Conservation (phyloP, 2,113 vertebrate genomes). For the Romanogobio albipinnatus region DNA sequence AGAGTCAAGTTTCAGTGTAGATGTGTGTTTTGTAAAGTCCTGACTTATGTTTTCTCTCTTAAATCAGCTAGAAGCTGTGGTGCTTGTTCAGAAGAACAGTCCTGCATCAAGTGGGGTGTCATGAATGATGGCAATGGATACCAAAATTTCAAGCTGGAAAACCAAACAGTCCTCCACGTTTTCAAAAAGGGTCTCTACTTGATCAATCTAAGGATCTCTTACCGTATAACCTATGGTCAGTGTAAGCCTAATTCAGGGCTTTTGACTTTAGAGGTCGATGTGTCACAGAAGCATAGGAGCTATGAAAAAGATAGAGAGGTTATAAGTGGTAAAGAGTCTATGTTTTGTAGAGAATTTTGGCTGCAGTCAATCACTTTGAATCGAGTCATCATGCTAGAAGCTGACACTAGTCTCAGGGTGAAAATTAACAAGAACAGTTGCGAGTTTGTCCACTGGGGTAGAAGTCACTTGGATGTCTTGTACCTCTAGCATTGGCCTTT, state of each 20-base stretch:
- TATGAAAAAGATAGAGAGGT: neutral
- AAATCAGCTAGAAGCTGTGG: neutral
- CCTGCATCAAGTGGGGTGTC: neutral
- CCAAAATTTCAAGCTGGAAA: neutral
- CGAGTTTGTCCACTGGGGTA: neutral
- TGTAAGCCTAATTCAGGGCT: neutral
- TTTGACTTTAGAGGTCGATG: neutral
- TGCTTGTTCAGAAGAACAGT: neutral
- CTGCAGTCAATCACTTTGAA: slow-evolving; percentile 12
- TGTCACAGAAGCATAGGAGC: neutral
- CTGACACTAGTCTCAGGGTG: slow-evolving; percentile 14
- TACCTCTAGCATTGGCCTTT: neutral
- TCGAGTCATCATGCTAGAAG: slow-evolving; percentile 6
- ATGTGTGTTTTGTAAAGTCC: neutral
- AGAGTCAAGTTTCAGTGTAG: neutral
- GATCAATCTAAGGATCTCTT: slow-evolving; percentile 30
- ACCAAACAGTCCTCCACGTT: neutral
- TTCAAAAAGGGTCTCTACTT: slow-evolving; percentile 9
- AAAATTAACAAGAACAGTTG: neutral
- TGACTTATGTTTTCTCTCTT: neutral
- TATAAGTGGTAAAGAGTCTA: neutral
- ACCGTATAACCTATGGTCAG: neutral
- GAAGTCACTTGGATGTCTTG: slow-evolving; percentile 1
- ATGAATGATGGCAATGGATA: neutral
- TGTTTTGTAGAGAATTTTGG: neutral